Conservation (phyloP, 2,113 vertebrate species). For the Poecile atricapillus region DNA sequence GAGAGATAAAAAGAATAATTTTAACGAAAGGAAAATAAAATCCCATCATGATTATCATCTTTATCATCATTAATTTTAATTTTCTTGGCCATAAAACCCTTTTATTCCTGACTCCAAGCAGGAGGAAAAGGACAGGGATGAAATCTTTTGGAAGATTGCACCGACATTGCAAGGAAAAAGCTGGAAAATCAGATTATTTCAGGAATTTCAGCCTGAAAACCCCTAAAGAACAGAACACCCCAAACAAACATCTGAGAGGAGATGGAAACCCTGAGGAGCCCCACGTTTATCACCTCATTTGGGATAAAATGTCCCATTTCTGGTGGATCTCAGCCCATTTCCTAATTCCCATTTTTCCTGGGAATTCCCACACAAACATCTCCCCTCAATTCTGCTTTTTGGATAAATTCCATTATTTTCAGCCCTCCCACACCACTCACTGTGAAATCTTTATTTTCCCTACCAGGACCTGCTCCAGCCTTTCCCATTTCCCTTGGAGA, state of each 20-base stretch:
- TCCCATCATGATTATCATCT: not conserved
- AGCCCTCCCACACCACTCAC: rapidly evolving
- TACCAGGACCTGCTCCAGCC: not conserved
- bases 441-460: not conserved
- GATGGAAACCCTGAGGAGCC: not conserved
- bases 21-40: not conserved
- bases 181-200: not conserved
- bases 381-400: no score
- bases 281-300: rapidly evolving
- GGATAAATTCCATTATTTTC: not conserved
- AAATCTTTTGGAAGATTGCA: not conserved
- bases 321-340: not conserved
- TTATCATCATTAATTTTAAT: not conserved
- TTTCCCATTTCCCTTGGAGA: not conserved
- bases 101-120: not conserved
- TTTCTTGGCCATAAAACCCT: not conserved
- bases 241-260: no score
- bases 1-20: not conserved
- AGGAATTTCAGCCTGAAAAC: not conserved
- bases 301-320: not conserved
- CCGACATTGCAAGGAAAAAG: not conserved
- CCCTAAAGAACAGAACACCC: not conserved
- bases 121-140: not conserved
- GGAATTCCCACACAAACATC: not conserved
- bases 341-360: not conserved